Conservation (phyloP, 2,888 invertebrate genomes). For the Anthophora plumipes region DNA sequence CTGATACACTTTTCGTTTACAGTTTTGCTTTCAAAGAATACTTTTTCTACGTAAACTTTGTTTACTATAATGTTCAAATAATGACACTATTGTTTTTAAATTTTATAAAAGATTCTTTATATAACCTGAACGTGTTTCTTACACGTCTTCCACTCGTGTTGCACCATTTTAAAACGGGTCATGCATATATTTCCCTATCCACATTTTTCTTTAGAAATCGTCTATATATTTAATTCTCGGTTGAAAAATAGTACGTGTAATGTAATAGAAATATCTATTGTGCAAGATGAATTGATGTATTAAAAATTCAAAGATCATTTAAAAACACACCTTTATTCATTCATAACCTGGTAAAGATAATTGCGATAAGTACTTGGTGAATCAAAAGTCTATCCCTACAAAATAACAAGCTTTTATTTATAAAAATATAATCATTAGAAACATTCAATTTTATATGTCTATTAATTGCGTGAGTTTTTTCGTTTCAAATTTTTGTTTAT, state of each 20-base stretch:
- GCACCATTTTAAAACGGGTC: constrained; percentile 30
- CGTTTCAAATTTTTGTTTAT: too few relatives aligned
- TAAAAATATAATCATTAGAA: too few relatives aligned
- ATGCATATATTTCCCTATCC: neutral
- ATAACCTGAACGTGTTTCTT: constrained; percentile 20
- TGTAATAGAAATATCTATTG: neutral
- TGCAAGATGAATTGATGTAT: neutral
- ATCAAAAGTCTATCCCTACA: neutral
- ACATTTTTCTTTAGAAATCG: neutral
- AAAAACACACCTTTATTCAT: too few relatives aligned
- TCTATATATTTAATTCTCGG: neutral
- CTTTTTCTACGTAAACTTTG: neutral
- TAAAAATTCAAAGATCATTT: too few relatives aligned
- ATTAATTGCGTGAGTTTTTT: neutral
- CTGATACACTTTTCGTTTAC: neutral
- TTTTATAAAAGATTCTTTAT: constrained; percentile 18
- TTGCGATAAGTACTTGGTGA: neutral
- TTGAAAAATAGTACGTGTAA: neutral
- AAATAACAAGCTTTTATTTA: neutral
- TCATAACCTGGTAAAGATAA: neutral
- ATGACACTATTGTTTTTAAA: constrained; percentile 31
- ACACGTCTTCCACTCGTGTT: constrained; percentile 22
- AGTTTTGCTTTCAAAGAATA: neutral
- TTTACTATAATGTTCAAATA: constrained; percentile 3
- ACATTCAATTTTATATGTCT: too few relatives aligned